Base-by-base conservation (phyloP, 2,888 invertebrate species). In the Lamellibrachia columna region DNA sequence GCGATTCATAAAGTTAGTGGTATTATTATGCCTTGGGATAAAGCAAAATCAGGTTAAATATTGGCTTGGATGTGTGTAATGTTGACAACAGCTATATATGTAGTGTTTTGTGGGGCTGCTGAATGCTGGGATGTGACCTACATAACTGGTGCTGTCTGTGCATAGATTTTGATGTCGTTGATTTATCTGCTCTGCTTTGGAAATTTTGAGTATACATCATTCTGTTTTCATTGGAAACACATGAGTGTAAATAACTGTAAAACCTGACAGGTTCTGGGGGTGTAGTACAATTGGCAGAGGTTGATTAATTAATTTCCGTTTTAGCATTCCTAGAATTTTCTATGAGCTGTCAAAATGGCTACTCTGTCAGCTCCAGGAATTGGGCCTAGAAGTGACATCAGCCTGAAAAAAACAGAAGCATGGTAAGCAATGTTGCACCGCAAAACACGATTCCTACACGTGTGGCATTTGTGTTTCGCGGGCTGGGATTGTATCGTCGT, bases 291-390 rank as follows among this genome's bases (percentile, higher is more conserved):
- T 15, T 75, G 75, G 75, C 75, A 75, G 6, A n/a, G 75, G 15
- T 75, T 75, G 15, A 75, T 75, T 75, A 75, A 75, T 75, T 75
- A 75, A 75, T 75, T 75, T 75, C 75, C n/a, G 75, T n/a, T n/a
- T 22, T 75, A 75, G 75, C 75, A 75, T 75, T 75, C 75, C 75
- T 75, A 75, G 75, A 75, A 75, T 75, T 75, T 75, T 75, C 22
- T n/a, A 75, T 75, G 75, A 75, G 75, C 75, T 75, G 75, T 75
- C 75, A 75, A 75, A 75, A 75, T 75, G 75, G 75, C 75, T 75
- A 75, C 22, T n/a, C 22, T 55, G 22, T 1, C 75, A 75, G 75
- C 75, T 75, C 75, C 75, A 75, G n/a, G 75, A 75, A 75, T 75
- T 75, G 75, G 75, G 75, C 75, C 75, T 22, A 75, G 75, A 75